A percentile compares a stretch with the other conserved stretches of the same genome.
Conservation (phyloP, 2,113 vertebrate genomes). For the Oncorhynchus clarkii region DNA sequence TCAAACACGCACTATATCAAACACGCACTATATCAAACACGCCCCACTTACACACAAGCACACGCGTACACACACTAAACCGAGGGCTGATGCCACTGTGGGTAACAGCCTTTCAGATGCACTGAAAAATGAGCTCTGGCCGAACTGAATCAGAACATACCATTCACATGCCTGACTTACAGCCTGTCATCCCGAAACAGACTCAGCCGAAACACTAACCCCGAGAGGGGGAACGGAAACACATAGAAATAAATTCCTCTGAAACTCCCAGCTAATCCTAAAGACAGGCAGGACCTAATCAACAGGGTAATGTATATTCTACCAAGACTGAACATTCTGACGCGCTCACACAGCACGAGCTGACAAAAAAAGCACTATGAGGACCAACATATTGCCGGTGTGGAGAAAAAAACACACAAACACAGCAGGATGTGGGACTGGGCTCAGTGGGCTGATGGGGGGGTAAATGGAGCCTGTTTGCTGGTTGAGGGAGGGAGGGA, state of each 20-base stretch:
- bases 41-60: not conserved
- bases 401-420: slow-evolving; percentile 69
- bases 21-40: too few relatives aligned
- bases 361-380: slow-evolving; percentile 20
- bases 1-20: too few relatives aligned
- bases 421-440: slow-evolving; percentile 64
- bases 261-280: not conserved
- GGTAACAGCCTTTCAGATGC: not conserved
- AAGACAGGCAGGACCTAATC: not conserved
- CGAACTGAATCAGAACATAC: not conserved
- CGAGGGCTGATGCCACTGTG: not conserved
- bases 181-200: slow-evolving; percentile 3
- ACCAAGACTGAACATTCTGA: too few relatives aligned
- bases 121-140: slow-evolving; percentile 2
- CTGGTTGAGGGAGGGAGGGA: slow-evolving; percentile 59
- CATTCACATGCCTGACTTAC: slow-evolving; percentile 1
- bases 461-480: slow-evolving; percentile 72
- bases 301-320: too few relatives aligned
- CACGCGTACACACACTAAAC: not conserved
- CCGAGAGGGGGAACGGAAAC: not conserved
- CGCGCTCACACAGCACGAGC: not conserved
- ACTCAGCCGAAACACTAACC: not conserved
- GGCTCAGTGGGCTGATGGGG: not conserved
- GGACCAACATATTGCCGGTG: slow-evolving; percentile 18
- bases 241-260: not conserved